Percentiles rank a stretch among this genome's conserved stretches.
These are phyloP conservation scores for Notodonta dromedarius DNA, from an alignment of 2,888 invertebrate species.

Conservation along the genomic window DNA sequence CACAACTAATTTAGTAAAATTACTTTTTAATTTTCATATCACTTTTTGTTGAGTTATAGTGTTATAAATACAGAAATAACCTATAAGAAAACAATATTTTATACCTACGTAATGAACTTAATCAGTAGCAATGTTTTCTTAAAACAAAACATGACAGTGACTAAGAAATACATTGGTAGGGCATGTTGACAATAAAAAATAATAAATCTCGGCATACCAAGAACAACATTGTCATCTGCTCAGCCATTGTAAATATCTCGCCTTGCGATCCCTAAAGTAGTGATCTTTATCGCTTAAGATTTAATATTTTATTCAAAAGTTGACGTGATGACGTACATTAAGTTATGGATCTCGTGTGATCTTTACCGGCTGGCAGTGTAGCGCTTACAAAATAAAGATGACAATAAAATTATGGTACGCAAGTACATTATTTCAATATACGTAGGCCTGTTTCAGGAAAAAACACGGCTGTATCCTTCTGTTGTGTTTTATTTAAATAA, in stretches of 20 bases:
- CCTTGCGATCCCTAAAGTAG: constrained; percentile 17
- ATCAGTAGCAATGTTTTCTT: too few relatives aligned
- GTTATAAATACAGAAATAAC: too few relatives aligned
- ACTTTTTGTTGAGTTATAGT: too few relatives aligned
- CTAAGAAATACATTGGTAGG: too few relatives aligned
- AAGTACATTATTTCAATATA: too few relatives aligned
- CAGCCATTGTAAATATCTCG: constrained; percentile 9
- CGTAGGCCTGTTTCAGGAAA: not conserved
- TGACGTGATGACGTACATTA: constrained; percentile 25
- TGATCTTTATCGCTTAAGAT: constrained; percentile 30
- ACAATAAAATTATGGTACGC: not conserved
- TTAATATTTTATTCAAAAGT: constrained; percentile 32
- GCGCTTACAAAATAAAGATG: not conserved
- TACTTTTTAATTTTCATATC: too few relatives aligned
- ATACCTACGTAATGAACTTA: too few relatives aligned
- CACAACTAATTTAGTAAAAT: too few relatives aligned
- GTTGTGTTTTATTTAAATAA: too few relatives aligned
- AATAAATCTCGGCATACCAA: not conserved
- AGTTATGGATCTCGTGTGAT: constrained; percentile 15
- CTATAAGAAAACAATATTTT: too few relatives aligned
- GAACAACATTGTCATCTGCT: constrained; percentile 2
- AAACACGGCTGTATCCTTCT: not conserved
- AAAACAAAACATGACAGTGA: not conserved
- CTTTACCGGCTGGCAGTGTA: constrained; percentile 15
- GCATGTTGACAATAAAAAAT: not conserved